These are phyloP conservation scores for Gasteruption jaculator DNA, from an alignment of 2,888 invertebrate species.

Conservation along the genomic window DNA sequence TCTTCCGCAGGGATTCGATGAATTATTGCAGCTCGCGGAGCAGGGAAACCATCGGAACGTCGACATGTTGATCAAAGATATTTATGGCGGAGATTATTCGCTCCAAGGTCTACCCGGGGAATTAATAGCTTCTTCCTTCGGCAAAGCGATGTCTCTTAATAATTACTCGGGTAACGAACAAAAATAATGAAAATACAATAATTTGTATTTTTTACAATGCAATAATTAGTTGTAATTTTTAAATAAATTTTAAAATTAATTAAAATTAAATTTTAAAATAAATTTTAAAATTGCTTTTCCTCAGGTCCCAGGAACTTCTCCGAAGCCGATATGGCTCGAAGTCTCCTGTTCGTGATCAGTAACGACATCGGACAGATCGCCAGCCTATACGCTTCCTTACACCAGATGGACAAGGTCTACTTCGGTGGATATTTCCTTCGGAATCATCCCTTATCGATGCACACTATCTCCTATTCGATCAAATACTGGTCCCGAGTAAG, in stretches of 20 bases:
- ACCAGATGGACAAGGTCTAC: conserved; percentile 60
- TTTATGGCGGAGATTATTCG: conserved; percentile 62
- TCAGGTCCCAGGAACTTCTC: conserved; percentile 46
- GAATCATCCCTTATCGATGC: conserved; percentile 67
- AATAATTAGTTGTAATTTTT: too few species aligned
- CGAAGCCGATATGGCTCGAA: conserved; percentile 61
- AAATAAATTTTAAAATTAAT: too few species aligned
- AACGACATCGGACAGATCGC: conserved; percentile 72
- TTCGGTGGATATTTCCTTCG: conserved; percentile 69
- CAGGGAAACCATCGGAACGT: conserved; percentile 62
- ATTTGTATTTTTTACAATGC: too few species aligned
- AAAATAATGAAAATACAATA: neutral
- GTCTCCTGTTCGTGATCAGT: conserved; percentile 63
- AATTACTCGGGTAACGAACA: conserved; percentile 15
- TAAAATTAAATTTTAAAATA: neutral
- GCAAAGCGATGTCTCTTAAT: conserved; percentile 54
- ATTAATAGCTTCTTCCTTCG: conserved; percentile 66
- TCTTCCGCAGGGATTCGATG: conserved; percentile 66
- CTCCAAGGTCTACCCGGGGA: conserved; percentile 60
- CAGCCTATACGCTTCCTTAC: conserved; percentile 63
- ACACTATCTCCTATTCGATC: conserved; percentile 63
- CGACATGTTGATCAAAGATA: conserved; percentile 66
- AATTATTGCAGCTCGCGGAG: conserved; percentile 62
- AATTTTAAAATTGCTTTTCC: conserved; percentile 14
- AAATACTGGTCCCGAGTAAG: conserved; percentile 63